Percentiles rank a stretch among this genome's conserved stretches.
Conservation (phyloP, 2,797 vertebrate species). For the Siniperca undulata region DNA sequence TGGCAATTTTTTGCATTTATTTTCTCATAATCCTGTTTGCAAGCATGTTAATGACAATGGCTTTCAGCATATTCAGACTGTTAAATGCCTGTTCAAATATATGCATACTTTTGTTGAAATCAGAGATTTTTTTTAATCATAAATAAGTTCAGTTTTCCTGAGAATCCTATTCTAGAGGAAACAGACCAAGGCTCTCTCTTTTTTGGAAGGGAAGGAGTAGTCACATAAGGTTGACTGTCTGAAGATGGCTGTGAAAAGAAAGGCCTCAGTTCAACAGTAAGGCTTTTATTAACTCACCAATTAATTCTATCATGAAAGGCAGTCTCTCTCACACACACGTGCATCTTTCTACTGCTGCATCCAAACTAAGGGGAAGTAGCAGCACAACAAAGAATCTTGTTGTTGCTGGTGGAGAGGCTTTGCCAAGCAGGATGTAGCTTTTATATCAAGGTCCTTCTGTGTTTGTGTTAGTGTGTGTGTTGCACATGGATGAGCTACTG, state of each 20-base stretch:
- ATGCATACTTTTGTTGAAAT: background rate
- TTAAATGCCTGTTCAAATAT: background rate
- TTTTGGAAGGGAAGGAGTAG: background rate
- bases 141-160: background rate
- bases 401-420: slow-evolving; percentile 48
- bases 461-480: slow-evolving; percentile 45
- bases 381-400: slow-evolving; percentile 76
- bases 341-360: slow-evolving; percentile 48
- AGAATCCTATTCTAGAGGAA: background rate
- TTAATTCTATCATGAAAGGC: slow-evolving; percentile 57
- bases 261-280: slow-evolving; percentile 36
- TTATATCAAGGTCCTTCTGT: slow-evolving; percentile 46
- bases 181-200: background rate
- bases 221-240: slow-evolving; percentile 12
- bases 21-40: background rate
- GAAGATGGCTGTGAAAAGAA: slow-evolving; percentile 9
- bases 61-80: background rate
- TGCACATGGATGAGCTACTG: slow-evolving; percentile 37
- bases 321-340: slow-evolving; percentile 42
- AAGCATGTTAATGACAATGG: background rate
- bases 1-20: background rate
- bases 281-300: slow-evolving; percentile 48
- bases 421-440: slow-evolving; percentile 75
- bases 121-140: background rate
- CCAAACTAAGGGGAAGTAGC: slow-evolving; percentile 67